Evolutionary conservation across 2,888 invertebrate species (phyloP), one percentile per base, ranked within the genome.

Genomic region (Biston stratarius): DNA sequence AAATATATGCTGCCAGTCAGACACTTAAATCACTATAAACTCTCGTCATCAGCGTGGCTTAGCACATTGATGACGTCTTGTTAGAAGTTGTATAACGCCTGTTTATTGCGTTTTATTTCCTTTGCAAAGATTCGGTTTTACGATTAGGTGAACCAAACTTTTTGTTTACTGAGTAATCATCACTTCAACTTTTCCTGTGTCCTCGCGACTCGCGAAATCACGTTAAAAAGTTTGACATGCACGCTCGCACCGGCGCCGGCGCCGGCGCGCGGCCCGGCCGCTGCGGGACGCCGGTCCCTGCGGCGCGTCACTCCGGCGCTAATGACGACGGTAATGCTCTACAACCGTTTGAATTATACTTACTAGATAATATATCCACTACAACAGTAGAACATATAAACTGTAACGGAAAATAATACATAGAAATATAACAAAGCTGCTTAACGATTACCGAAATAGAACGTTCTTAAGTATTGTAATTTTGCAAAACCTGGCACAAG

Each of bases 211-310:
- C 60, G 34, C 48, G 14, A 49, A 55, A 44, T 36, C n/a, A 14
- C 34, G 42, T 42, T 65, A 56, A 60, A 49, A 65, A 56, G 55
- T 65, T 65, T 44, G 44, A 61, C 60, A 60, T 24, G 49, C 12
- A 45, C 49, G 10, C 49, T 7, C 1, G 24, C 24, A 3, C 53
- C n/a, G n/a, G 3, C n/a, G 34, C 8, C 0, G 14, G 24, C 33
- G 38, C 45, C 10, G 40, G 24, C 24, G 34, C 33, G n/a, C n/a
- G n/a, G n/a, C n/a, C n/a, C n/a, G n/a, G n/a, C n/a, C n/a, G n/a
- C n/a, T n/a, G n/a, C n/a, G n/a, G n/a, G n/a, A n/a, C n/a, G n/a
- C n/a, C n/a, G 47, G 33, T 49, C 55, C 33, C 53, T 59, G 53
- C 60, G 49, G 44, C 48, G 47, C 64, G 59, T 42, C 64, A 55